Percentiles rank a stretch among this genome's conserved stretches.
Conservation (phyloP, 1,140 invertebrate species). For the Rhizoglyphus robini region DNA sequence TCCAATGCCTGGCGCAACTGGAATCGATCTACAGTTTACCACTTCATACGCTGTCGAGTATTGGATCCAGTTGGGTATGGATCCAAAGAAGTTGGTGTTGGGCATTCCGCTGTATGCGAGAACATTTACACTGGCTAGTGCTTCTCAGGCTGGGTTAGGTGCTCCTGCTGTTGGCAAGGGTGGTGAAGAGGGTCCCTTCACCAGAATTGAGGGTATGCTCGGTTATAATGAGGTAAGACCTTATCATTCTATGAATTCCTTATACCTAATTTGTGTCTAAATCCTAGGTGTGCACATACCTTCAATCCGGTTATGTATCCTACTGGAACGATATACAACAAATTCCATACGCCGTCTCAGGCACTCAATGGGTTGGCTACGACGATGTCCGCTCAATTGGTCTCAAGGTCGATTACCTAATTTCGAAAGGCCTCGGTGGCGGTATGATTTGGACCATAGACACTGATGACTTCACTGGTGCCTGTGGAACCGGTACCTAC, state of each 20-base stretch:
- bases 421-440: constrained; percentile 34
- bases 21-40: constrained; percentile 38
- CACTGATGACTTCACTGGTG: constrained; percentile 35
- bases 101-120: constrained; percentile 54
- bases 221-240: constrained; percentile 37
- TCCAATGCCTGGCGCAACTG: constrained; percentile 22
- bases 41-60: constrained; percentile 32
- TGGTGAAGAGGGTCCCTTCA: constrained; percentile 50
- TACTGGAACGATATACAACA: constrained; percentile 33
- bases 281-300: constrained; percentile 19
- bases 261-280: no score
- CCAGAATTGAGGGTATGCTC: constrained; percentile 31
- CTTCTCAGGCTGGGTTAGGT: constrained; percentile 61
- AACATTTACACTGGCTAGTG: constrained; percentile 49
- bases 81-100: constrained; percentile 60
- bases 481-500: constrained; percentile 27
- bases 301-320: neutral
- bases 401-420: constrained; percentile 30
- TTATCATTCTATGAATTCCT: no score
- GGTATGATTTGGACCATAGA: constrained; percentile 53
- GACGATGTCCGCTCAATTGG: constrained; percentile 47
- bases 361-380: constrained; percentile 56
- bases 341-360: constrained; percentile 48
- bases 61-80: constrained; percentile 55
- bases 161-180: constrained; percentile 63